Evolutionary conservation across 1,140 invertebrate genomes (phyloP).

Genomic region (Matsumurasca onukii): DNA sequence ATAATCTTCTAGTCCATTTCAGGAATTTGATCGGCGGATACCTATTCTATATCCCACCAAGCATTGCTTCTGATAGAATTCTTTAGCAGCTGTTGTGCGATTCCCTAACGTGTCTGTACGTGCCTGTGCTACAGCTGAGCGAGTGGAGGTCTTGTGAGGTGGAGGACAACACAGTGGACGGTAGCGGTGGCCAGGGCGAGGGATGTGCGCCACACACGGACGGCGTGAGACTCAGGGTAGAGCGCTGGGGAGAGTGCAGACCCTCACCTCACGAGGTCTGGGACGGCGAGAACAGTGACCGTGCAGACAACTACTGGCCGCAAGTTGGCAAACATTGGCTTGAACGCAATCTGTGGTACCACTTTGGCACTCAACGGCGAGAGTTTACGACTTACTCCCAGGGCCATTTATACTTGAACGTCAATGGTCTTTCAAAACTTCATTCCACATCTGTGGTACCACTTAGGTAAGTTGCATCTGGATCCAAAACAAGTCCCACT

Average conservation of each 20-base stretch:
- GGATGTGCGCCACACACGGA: constrained; percentile 33
- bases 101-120: no score
- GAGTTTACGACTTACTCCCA: no score
- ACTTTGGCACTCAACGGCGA: constrained; percentile 47
- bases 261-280: constrained; percentile 31
- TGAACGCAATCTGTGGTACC: no score
- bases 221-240: constrained; percentile 41
- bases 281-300: constrained; percentile 36
- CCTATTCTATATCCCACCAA: no score
- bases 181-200: constrained; percentile 31
- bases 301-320: constrained; percentile 44
- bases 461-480: no score
- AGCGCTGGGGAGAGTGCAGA: constrained; percentile 42
- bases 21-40: no score
- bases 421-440: constrained; percentile 41
- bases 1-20: no score
- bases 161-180: constrained; percentile 32
- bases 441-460: constrained; percentile 11
- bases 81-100: no score
- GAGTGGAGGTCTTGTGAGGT: constrained; percentile 45
- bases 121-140: constrained; percentile 40
- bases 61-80: no score
- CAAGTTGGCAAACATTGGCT: constrained; percentile 48
- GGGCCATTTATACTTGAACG: constrained; percentile 47
- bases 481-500: no score